These are phyloP conservation scores for Oreamnos americanus DNA, from an alignment of 2,113 vertebrate species.

Conservation along the genomic window DNA sequence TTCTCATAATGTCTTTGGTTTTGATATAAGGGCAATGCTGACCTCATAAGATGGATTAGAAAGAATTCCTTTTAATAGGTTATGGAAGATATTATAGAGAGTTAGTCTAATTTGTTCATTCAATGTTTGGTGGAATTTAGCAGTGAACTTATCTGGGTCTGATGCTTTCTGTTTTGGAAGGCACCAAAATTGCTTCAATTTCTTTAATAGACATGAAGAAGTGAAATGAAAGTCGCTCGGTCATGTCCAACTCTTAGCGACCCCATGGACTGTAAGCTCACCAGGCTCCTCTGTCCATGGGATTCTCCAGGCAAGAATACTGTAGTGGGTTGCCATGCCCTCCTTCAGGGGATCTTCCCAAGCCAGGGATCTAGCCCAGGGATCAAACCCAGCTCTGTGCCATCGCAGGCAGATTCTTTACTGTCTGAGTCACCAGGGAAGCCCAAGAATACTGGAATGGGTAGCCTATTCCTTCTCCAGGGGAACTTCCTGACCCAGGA, in stretches of 20 bases:
- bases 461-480: neutral
- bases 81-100: neutral
- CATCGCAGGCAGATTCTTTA: neutral
- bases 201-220: neutral
- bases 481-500: neutral
- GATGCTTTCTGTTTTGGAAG: neutral
- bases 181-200: neutral
- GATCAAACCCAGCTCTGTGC: neutral
- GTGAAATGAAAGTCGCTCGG: neutral
- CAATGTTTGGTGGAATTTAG: neutral
- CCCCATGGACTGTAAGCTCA: neutral
- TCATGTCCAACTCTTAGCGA: rapidly evolving
- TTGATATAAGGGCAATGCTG: neutral
- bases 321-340: neutral
- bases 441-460: neutral
- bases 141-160: neutral
- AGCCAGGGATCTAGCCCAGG: neutral
- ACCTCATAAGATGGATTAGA: neutral
- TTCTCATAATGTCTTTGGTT: neutral
- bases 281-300: neutral
- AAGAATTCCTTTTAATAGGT: neutral
- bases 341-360: neutral
- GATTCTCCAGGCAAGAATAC: neutral
- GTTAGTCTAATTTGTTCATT: neutral
- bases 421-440: neutral